Evolutionary conservation across 2,888 invertebrate species (phyloP), one percentile per base, ranked within the genome.

Genomic region (Diplolepis rosae): DNA sequence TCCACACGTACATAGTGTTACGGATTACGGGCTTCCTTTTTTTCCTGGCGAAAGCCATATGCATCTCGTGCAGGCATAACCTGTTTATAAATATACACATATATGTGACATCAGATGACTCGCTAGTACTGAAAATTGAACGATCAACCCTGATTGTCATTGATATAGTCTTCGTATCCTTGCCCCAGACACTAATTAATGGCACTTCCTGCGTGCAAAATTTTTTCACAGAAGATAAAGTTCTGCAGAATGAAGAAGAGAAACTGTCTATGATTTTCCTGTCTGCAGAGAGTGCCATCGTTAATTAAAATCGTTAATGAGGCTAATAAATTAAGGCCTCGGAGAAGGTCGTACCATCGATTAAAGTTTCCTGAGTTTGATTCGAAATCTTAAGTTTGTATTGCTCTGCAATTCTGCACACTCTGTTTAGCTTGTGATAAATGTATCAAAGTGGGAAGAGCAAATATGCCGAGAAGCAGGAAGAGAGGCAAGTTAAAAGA

Each of bases 41-140:
- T 6, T 45, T 42, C 42, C 18, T 45, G 15, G 15, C 42, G 6
- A 45, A 15, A 45, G 18, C 9, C 45, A 22, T 45, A 45, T 45
- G 45, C 45, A 4, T 45, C 45, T 18, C 7, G 18, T 9, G 18
- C 18, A 15, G 9, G 9, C 45, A 18, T 45, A 45, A 54, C 54
- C 39, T 22, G 39, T 68, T 18, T 15, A 6, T 28, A 28, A 9
- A 11, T 4, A 32, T 56, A 9, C 45, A 45, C 18, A 45, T 1
- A 42, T 71, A 54, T 65, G 70, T 66, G 71, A 52, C 61, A 70
- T 65, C 27, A 68, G 69, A 69, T 76, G 82, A 79, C 80, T 81
- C 73, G 79, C 69, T 68, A 68, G 70, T 66, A 77, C 71, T 76
- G 77, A 77, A 82, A 82, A 82, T 82, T 82, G 78, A 81, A 81